phyloP scores from a whole-genome alignment of 2,888 invertebrate genomes.

The Nomada ferruginata region DNA sequence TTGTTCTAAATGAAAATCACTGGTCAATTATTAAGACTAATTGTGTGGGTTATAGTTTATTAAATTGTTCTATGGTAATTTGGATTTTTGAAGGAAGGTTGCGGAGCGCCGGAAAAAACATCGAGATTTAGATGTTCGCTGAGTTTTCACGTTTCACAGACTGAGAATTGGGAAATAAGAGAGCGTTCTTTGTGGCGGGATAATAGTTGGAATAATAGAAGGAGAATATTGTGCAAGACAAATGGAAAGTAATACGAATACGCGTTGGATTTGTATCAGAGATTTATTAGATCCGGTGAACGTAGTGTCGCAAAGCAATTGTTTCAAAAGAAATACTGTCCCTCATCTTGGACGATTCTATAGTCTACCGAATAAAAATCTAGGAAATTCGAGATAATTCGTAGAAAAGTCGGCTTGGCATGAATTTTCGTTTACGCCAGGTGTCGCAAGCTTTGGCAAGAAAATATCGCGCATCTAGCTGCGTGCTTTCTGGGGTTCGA shows the following conservation, averaged over 20 bases:
- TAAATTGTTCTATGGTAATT: no score
- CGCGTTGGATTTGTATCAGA: neutral
- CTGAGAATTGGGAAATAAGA: no score
- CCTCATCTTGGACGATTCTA: neutral
- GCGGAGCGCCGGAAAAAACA: no score
- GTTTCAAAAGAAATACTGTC: neutral
- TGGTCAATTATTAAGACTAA: no score
- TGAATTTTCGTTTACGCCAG: conserved; percentile 14
- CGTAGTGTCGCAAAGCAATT: neutral
- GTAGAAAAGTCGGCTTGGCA: neutral
- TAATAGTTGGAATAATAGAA: neutral
- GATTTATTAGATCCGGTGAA: neutral
- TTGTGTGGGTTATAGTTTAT: no score
- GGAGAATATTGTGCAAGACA: no score
- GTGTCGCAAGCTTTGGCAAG: conserved; percentile 25
- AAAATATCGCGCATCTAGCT: neutral
- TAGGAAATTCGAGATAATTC: neutral
- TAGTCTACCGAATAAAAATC: neutral
- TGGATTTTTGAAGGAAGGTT: no score
- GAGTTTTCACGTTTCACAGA: no score
- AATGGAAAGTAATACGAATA: no score
- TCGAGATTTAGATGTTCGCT: no score
- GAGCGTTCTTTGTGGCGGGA: no score
- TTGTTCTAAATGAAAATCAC: no score
- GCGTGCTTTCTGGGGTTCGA: neutral